A percentile compares a stretch with the other conserved stretches of the same genome.
Conservation (phyloP, 1,140 invertebrate genomes). For the Drosophila trapezifrons region DNA sequence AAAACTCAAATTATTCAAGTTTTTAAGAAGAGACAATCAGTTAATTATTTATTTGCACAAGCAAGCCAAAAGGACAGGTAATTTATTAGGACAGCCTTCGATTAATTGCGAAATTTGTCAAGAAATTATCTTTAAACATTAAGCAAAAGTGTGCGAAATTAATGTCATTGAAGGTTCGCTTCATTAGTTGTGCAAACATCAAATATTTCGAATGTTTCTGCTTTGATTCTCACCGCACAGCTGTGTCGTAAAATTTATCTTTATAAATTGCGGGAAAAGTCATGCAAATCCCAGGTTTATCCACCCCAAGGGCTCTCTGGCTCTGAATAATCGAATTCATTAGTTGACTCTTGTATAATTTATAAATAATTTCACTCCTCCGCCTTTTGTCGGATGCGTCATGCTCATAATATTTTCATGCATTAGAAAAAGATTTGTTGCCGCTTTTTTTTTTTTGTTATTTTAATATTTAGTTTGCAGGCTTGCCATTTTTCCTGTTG, state of each 20-base stretch:
- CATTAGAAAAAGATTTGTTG: conserved; percentile 49
- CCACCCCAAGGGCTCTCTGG: conserved; percentile 19
- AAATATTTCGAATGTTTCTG: conserved; percentile 20
- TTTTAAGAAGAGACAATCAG: not conserved
- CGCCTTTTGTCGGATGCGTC: conserved; percentile 35
- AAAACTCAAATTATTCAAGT: too few species aligned
- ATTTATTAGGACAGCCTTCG: conserved; percentile 19
- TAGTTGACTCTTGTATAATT: conserved; percentile 38
- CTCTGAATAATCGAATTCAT: conserved; percentile 46
- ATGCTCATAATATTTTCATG: conserved; percentile 45
- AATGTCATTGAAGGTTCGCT: conserved; percentile 34
- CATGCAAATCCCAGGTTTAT: conserved; percentile 26
- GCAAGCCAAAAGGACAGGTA: conserved; percentile 4
- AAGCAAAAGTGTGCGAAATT: conserved; percentile 22
- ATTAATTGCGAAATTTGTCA: conserved; percentile 35
- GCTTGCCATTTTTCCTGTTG: conserved; percentile 28
- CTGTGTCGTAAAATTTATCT: conserved; percentile 20
- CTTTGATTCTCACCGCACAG: conserved; percentile 26
- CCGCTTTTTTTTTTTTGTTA: not conserved
- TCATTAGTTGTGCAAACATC: conserved; percentile 32
- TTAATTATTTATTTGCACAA: conserved; percentile 10
- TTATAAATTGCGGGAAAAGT: conserved; percentile 18
- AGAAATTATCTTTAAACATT: conserved; percentile 14
- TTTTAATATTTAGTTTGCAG: conserved; percentile 12
- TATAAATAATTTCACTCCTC: conserved; percentile 32